Evolutionary conservation across 2,113 vertebrate species (phyloP).

Genomic region (Mesembrinibis cayennensis): DNA sequence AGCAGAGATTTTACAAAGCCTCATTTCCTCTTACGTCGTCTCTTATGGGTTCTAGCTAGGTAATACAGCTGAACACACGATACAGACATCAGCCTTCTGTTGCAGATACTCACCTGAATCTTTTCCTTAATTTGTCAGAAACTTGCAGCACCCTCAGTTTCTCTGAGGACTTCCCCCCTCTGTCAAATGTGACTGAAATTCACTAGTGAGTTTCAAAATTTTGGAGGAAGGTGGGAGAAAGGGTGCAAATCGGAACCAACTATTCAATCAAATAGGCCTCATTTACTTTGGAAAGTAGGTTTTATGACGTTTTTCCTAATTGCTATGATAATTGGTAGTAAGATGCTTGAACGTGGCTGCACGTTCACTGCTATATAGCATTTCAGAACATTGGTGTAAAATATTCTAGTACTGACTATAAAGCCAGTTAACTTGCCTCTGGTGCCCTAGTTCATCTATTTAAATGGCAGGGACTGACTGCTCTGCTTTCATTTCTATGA

Average conservation of each 20-base stretch:
- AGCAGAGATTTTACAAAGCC: neutral
- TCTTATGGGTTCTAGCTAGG: neutral
- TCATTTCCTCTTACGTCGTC: neutral
- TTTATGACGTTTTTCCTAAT: neutral
- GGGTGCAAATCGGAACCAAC: fast-evolving
- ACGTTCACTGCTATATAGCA: neutral
- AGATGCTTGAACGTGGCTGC: neutral
- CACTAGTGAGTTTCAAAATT: neutral
- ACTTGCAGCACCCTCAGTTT: neutral
- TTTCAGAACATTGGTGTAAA: neutral
- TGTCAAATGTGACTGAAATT: neutral
- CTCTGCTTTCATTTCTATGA: neutral
- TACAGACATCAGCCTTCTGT: neutral
- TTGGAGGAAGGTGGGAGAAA: neutral
- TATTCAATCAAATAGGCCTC: neutral
- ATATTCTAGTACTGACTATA: neutral
- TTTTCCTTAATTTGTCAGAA: neutral
- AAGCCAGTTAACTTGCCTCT: neutral
- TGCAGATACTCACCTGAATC: neutral
- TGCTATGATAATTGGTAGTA: neutral
- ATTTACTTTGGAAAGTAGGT: neutral
- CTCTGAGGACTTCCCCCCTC: neutral
- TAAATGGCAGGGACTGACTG: neutral
- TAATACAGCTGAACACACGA: fast-evolving
- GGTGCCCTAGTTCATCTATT: neutral